A percentile compares a stretch with the other conserved stretches of the same genome.
These are phyloP conservation scores for Epinotia demarniana DNA, from an alignment of 2,888 invertebrate species.

Conservation along the genomic window DNA sequence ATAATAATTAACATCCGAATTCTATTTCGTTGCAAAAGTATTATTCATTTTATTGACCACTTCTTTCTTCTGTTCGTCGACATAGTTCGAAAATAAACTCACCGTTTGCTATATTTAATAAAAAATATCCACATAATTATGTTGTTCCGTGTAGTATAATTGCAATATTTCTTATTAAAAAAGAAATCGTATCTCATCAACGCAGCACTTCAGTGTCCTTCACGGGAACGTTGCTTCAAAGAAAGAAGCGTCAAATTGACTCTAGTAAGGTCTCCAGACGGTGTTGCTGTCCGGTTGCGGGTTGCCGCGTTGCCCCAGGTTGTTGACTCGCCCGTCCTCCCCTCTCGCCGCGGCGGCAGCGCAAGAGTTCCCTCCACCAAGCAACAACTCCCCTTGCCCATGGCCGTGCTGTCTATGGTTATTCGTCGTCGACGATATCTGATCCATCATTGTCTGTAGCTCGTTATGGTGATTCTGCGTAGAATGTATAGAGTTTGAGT, in stretches of 20 bases:
- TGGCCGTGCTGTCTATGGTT: slow-evolving; percentile 81
- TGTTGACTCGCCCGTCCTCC: slow-evolving; percentile 84
- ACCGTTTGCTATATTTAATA: slow-evolving; percentile 21
- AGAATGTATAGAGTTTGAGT: slow-evolving; percentile 86
- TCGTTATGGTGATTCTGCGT: slow-evolving; percentile 88
- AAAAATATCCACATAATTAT: slow-evolving; percentile 24
- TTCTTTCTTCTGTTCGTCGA: slow-evolving; percentile 51
- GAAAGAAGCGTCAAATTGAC: slow-evolving; percentile 58
- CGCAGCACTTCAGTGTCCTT: slow-evolving; percentile 43
- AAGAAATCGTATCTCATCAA: slow-evolving; percentile 23
- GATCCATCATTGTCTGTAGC: slow-evolving; percentile 90
- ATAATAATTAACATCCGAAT: slow-evolving; percentile 50
- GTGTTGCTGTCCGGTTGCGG: slow-evolving; percentile 87
- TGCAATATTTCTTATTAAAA: slow-evolving; percentile 35
- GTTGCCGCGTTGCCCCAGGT: slow-evolving; percentile 84
- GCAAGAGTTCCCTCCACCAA: slow-evolving; percentile 84
- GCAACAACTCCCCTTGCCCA: slow-evolving; percentile 76
- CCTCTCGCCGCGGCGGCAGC: slow-evolving; percentile 83
- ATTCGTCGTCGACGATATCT: slow-evolving; percentile 87
- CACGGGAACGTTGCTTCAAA: slow-evolving; percentile 51
- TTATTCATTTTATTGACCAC: slow-evolving; percentile 53
- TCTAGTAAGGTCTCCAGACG: slow-evolving; percentile 91
- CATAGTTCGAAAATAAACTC: slow-evolving; percentile 17
- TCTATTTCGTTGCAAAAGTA: slow-evolving; percentile 70
- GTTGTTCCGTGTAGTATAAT: neutral